phyloP scores from a whole-genome alignment of 2,113 vertebrate genomes.

The Hyla sarda region DNA sequence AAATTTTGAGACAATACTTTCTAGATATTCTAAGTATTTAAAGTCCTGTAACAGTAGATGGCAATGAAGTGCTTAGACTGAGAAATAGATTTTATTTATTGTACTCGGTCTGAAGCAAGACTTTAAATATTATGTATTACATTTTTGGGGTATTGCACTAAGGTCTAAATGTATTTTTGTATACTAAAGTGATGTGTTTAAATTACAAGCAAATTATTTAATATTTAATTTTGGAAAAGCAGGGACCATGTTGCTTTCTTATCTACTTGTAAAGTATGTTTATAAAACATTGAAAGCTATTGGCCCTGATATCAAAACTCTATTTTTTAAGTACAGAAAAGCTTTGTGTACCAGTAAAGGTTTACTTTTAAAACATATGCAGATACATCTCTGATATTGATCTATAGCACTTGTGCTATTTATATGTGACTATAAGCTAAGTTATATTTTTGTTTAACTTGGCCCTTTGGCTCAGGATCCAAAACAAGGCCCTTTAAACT shows the following conservation, averaged over 20 bases:
- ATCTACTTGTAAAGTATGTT: not conserved
- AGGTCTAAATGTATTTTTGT: constrained; percentile 55
- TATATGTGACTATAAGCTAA: not conserved
- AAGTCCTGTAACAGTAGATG: constrained; percentile 12
- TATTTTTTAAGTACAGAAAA: constrained; percentile 21
- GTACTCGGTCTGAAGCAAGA: constrained; percentile 48
- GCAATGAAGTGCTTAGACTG: constrained; percentile 44
- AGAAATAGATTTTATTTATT: constrained; percentile 53
- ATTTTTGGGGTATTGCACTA: constrained; percentile 55
- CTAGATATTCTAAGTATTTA: constrained; percentile 12
- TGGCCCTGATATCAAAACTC: not conserved
- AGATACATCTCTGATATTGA: not conserved
- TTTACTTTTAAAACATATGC: constrained; percentile 19
- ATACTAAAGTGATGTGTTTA: constrained; percentile 20
- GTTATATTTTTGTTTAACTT: too few species aligned
- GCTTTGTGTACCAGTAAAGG: constrained; percentile 1
- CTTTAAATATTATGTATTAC: constrained; percentile 36
- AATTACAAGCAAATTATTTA: constrained; percentile 37
- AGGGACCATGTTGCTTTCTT: constrained; percentile 1
- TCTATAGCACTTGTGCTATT: not conserved
- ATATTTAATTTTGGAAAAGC: constrained; percentile 26
- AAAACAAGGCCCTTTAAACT: not conserved
- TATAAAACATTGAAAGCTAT: not conserved
- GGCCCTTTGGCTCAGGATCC: not conserved
- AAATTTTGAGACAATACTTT: not conserved